Evolutionary conservation across 2,888 invertebrate genomes (phyloP), one percentile per base, ranked within the genome.

Genomic region (Chouioia cunea): DNA sequence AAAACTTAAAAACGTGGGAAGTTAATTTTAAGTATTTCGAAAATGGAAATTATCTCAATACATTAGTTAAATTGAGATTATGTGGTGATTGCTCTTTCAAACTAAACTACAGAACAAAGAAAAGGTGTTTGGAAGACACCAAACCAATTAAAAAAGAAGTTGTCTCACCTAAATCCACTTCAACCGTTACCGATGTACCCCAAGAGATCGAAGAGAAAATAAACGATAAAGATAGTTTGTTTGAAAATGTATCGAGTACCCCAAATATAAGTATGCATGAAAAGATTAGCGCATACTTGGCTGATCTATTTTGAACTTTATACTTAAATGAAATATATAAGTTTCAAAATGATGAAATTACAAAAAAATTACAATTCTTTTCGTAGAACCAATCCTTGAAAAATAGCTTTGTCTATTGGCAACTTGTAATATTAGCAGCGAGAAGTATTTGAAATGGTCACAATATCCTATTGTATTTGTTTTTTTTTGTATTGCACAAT

Each of bases 11-110:
- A 52, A 53, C 68, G 2, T 72, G 72, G 72, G 72, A 72, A 60
- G 68, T 72, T 4, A 72, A 72, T 52, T 72, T 72, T 16, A 68
- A 36, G 47, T 72, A 65, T 47, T n/a, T 44, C 4, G 68, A 72
- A 46, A 12, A 59, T 46, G 68, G 65, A 20, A 54, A 68, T 23
- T 16, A 8, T n/a, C 58, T 16, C 12, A 72, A 72, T 56, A 36
- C 67, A 12, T 60, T 72, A 44, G 72, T 72, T 4, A 72, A 72
- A 56, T 44, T 72, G 57, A 68, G 57, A 46, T 20, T 71, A 3
- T 71, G 71, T 23, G 36, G 18, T 44, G 56, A 60, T 46, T 71
- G 71, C 46, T 71, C 71, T 3, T 16, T 65, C 10, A 71, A 60
- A 22, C 50, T 71, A 44, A 71, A 71, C 56, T 52, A 58, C 54